phyloP scores from a whole-genome alignment of 2,113 vertebrate genomes.

The Antennarius striatus region DNA sequence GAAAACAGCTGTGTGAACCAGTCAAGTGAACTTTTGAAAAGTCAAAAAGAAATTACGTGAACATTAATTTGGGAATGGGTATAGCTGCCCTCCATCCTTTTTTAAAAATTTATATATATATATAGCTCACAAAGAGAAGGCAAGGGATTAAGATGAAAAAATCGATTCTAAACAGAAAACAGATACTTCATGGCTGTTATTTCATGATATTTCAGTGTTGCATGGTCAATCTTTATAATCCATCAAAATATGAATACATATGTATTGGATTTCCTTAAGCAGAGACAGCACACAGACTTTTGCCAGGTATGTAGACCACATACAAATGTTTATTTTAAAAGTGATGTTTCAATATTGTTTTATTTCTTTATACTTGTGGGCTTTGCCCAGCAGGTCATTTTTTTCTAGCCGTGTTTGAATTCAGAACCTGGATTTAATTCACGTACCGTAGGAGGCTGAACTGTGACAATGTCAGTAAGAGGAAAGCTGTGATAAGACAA shows the following conservation, averaged over 20 bases:
- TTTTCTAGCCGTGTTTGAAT: constrained; percentile 50
- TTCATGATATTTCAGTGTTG: constrained; percentile 39
- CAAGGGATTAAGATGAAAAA: background rate
- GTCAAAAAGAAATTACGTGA: too few species aligned
- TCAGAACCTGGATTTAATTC: constrained; percentile 54
- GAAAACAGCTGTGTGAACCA: too few species aligned
- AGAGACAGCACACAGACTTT: constrained; percentile 41
- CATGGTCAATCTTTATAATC: constrained; percentile 41
- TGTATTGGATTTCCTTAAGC: constrained; percentile 64
- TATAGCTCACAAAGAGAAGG: background rate
- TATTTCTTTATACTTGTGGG: constrained; percentile 67
- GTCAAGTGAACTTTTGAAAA: too few species aligned
- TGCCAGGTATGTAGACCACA: constrained; percentile 43
- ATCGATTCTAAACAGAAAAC: constrained; percentile 32
- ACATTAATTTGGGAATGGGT: too few species aligned
- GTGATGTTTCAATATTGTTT: constrained; percentile 71
- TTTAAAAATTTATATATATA: too few species aligned
- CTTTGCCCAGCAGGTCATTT: constrained; percentile 59
- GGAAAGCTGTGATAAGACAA: constrained; percentile 67
- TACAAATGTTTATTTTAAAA: constrained; percentile 74
- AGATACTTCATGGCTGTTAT: constrained; percentile 33
- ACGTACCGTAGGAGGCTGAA: constrained; percentile 35
- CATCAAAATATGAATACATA: constrained; percentile 48
- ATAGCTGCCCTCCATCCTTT: background rate
- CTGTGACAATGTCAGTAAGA: constrained; percentile 51